Percentiles rank a stretch among this genome's conserved stretches.
phyloP scores from a whole-genome alignment of 2,113 vertebrate species.

The Ochotona princeps region DNA sequence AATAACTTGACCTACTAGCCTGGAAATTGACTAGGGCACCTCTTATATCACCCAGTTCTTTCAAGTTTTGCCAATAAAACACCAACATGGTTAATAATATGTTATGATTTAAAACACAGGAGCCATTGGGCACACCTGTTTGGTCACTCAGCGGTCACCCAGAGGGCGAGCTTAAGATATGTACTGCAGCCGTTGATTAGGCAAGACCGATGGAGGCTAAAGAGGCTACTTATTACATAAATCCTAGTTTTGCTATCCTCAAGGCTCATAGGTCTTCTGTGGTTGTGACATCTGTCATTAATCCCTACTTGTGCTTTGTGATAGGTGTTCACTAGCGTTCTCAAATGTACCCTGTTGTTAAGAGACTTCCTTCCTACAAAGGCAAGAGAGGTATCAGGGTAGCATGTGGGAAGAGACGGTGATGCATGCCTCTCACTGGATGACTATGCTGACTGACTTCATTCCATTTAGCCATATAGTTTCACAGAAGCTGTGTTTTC shows the following conservation, averaged over 20 bases:
- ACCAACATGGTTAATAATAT: slow-evolving; percentile 30
- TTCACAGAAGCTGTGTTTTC: background rate
- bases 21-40: slow-evolving; percentile 45
- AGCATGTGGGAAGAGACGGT: background rate
- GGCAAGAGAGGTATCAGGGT: slow-evolving; percentile 36
- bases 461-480: background rate
- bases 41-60: background rate
- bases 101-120: background rate
- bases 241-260: background rate
- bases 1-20: slow-evolving; percentile 45
- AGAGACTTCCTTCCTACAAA: slow-evolving; percentile 32
- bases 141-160: background rate
- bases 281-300: slow-evolving; percentile 16
- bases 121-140: background rate
- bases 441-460: background rate
- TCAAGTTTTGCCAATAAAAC: slow-evolving; percentile 35
- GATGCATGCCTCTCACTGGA: background rate
- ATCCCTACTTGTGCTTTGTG: slow-evolving; percentile 19
- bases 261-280: slow-evolving; percentile 21
- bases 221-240: slow-evolving; percentile 47
- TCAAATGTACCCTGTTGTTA: slow-evolving; percentile 57
- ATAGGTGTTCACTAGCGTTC: background rate
- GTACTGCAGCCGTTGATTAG: background rate
- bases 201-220: background rate
- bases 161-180: background rate